Evolutionary conservation across 2,113 vertebrate species (phyloP).

Genomic region (Microcebus tavaratra): DNA sequence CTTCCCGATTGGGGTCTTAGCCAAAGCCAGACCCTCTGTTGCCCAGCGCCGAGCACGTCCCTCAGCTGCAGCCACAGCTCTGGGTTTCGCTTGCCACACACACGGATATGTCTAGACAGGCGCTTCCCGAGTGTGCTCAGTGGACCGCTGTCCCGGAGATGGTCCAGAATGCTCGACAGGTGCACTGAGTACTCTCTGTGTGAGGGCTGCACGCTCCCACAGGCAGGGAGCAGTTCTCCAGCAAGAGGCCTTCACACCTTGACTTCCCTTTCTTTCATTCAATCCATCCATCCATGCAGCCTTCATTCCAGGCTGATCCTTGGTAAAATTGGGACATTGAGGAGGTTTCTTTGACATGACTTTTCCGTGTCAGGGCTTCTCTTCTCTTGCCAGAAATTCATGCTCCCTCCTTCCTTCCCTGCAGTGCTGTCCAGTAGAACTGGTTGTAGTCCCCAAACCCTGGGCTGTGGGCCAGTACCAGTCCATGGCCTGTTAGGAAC

Average conservation of each 20-base stretch:
- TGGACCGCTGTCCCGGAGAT: rapidly evolving
- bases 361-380: too few relatives aligned
- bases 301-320: neutral
- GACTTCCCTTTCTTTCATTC: neutral
- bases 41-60: rapidly evolving
- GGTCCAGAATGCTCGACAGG: rapidly evolving
- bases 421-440: neutral
- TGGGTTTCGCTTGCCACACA: neutral
- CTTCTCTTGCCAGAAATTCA: neutral
- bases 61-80: neutral
- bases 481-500: too few relatives aligned
- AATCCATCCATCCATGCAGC: rapidly evolving
- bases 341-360: neutral
- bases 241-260: neutral
- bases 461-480: too few relatives aligned
- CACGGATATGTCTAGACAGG: neutral
- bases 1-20: neutral
- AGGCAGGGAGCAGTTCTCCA: neutral
- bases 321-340: neutral
- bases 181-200: neutral
- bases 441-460: too few relatives aligned
- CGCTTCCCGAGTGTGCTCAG: neutral
- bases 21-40: neutral
- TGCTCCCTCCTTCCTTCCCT: neutral
- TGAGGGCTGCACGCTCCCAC: neutral